Conservation (phyloP, 92 coral and sea anemone species). For the Palythoa caribaeorum region DNA sequence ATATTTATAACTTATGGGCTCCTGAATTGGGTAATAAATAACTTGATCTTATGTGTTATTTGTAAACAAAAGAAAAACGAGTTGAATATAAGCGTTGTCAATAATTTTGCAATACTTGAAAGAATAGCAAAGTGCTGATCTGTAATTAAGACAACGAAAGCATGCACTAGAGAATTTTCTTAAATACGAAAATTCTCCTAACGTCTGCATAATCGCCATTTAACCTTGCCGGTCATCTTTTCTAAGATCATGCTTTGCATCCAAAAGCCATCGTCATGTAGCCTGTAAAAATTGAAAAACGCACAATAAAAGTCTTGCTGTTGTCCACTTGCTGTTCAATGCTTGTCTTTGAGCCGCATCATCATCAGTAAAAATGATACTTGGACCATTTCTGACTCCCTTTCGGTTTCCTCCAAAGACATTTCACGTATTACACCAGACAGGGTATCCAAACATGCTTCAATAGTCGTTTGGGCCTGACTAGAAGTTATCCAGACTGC, state of each 20-base stretch:
- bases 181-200: no score
- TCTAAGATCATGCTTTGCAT: conserved; percentile 38
- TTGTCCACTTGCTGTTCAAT: conserved; percentile 41
- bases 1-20: no score
- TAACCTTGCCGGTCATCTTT: conserved; percentile 58
- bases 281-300: conserved; percentile 76
- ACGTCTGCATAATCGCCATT: conserved; percentile 55
- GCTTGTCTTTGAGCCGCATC: conserved; percentile 60
- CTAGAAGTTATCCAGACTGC: conserved; percentile 59
- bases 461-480: conserved; percentile 17
- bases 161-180: no score
- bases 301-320: conserved; percentile 55
- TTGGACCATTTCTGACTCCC: conserved; percentile 55
- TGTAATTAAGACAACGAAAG: not conserved
- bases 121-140: no score
- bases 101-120: no score
- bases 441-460: conserved; percentile 25
- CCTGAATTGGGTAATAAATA: no score
- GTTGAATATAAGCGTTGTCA: no score
- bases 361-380: not conserved
- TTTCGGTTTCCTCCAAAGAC: conserved; percentile 69
- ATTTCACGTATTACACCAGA: conserved; percentile 40
- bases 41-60: no score
- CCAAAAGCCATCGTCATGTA: conserved; percentile 67
- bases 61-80: no score